Evolutionary conservation across 2,888 invertebrate genomes (phyloP), one percentile per base, ranked within the genome.

Genomic region (Trichogramma dendrolimi): DNA sequence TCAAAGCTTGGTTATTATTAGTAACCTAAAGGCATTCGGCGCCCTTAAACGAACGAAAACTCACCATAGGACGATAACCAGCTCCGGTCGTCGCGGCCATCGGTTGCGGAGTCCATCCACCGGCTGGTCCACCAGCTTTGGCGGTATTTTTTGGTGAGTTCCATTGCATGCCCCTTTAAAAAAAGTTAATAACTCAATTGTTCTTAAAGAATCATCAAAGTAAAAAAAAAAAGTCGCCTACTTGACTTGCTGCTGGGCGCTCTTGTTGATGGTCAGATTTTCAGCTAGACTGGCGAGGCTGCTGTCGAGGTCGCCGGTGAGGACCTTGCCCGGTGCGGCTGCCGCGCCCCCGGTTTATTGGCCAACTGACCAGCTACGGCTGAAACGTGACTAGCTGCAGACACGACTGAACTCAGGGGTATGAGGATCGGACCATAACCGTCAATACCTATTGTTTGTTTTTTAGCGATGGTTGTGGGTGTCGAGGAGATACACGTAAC

Each of bases 281-380:
- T 96, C 93, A 66, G 96, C 96, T 72, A 97, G 83, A 69, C 91
- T 91, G 67, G 95, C 95, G 65, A 96, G 86, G 71, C 94, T 95
- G 71, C 94, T 92, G 79, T 97, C 96, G 79, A 97, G 83, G 81
- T 96, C 96, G 60, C 94, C 94, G 40, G 94, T 93, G 67, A 96
- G 84, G 68, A 96, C 89, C 77, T 90, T 91, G 67, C 87, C 87
- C 61, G 83, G 78, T 74, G 81, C 80, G 67, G 82, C 80, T 68
- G 82, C 77, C 75, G 81, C 80, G 6, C 65, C 50, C 68, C 82
- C 81, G 69, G 81, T 76, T 79, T 27, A 27, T 27, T 79, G 14
- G 74, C 70, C 53, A 75, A 72, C 64, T 77, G 75, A 64, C 78
- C 75, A 49, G 71, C 67, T 54, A 75, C 74, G 73, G 74, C 74